Conservation (phyloP, 2,113 vertebrate genomes). For the Papio anubis region DNA sequence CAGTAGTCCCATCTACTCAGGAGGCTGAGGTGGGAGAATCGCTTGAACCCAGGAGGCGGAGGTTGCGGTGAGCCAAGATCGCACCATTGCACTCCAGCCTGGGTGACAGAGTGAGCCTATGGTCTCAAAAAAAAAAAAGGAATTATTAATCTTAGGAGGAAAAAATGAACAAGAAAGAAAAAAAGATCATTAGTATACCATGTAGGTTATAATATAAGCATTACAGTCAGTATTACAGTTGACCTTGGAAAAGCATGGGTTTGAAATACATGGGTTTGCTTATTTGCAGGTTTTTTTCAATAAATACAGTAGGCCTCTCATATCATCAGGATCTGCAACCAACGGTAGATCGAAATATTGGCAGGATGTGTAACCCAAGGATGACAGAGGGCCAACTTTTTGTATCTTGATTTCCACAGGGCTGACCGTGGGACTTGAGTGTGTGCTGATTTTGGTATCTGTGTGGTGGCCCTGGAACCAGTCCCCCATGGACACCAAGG, state of each 20-base stretch:
- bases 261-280: background rate
- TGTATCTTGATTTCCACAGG: background rate
- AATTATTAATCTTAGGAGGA: background rate
- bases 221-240: background rate
- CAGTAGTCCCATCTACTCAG: no score
- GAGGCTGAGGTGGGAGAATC: no score
- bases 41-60: no score
- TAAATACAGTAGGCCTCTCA: background rate
- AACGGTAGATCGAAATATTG: background rate
- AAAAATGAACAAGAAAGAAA: background rate
- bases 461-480: background rate
- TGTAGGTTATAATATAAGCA: background rate
- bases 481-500: background rate
- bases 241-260: background rate
- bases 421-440: background rate
- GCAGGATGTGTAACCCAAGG: background rate
- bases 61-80: no score
- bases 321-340: background rate
- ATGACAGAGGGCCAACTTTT: background rate
- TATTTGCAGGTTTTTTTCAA: background rate
- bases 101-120: no score
- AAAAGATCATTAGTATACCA: background rate
- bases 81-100: no score
- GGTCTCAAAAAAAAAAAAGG: no score
- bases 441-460: background rate